Evolutionary conservation across 2,888 invertebrate genomes (phyloP), one percentile per base, ranked within the genome.

Genomic region (Priapulus caudatus): DNA sequence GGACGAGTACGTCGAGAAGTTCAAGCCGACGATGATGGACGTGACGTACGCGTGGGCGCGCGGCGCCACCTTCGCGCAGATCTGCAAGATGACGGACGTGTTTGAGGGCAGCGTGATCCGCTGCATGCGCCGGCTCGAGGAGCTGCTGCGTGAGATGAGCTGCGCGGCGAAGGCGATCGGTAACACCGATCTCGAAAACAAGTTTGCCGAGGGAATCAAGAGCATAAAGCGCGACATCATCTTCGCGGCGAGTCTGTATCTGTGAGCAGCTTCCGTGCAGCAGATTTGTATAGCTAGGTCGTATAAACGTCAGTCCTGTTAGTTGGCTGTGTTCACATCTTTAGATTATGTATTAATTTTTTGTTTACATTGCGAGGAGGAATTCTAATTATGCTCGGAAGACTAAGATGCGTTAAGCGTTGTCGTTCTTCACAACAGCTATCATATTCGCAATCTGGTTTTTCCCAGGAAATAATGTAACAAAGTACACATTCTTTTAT

Each of bases 241-340:
- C n/a, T 99, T 99, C 74, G 98, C 98, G 20, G 95, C 97, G 53
- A 95, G 93, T 72, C 79, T 98, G 50, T 98, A 98, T 73, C 77
- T 92, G 61, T 90, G 52, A 62, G n/a, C n/a, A n/a, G n/a, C n/a
- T n/a, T n/a, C n/a, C n/a, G n/a, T n/a, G n/a, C n/a, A 43, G 4
- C 10, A 45, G 19, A 45, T 45, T 45, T 16, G 4, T 18, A 5
- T 16, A 45, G 10, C 5, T 45, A n/a, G n/a, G n/a, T n/a, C n/a
- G n/a, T n/a, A n/a, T n/a, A n/a, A n/a, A n/a, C n/a, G n/a, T n/a
- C n/a, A n/a, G n/a, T n/a, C n/a, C n/a, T n/a, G n/a, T n/a, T n/a
- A n/a, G n/a, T n/a, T n/a, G n/a, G n/a, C n/a, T n/a, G n/a, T n/a
- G n/a, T n/a, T n/a, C n/a, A n/a, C n/a, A n/a, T n/a, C n/a, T n/a